phyloP scores from a whole-genome alignment of 1,140 invertebrate species.

The Aphaenogaster ashmeadi region DNA sequence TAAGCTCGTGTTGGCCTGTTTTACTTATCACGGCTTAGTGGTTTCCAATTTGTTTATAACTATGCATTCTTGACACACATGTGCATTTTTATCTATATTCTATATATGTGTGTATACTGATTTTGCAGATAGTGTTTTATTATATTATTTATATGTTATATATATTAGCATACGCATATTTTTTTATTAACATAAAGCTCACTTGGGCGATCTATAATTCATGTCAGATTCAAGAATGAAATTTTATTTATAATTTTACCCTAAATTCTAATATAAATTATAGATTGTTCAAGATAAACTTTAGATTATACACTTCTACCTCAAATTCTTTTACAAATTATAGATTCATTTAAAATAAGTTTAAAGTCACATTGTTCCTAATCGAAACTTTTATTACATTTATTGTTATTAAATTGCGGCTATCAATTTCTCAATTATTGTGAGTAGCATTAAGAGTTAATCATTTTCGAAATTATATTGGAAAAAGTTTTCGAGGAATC shows the following conservation, averaged over 20 bases:
- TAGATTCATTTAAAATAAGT: not conserved
- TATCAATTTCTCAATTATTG: not conserved
- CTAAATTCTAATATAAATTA: not conserved
- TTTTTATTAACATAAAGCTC: not conserved
- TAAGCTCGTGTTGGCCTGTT: no score
- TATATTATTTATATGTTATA: not conserved
- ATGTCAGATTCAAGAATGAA: not conserved
- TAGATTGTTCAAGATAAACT: not conserved
- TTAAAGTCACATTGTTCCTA: not conserved
- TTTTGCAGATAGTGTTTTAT: not conserved
- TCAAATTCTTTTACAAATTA: not conserved
- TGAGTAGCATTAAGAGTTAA: not conserved
- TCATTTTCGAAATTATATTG: not conserved
- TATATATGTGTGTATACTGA: not conserved
- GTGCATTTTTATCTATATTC: not conserved
- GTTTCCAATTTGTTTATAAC: no score
- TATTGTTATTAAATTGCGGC: not conserved
- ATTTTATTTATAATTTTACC: not conserved
- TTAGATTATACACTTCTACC: not conserved
- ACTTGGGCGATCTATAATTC: not conserved
- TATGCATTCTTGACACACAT: not conserved
- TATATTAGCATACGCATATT: not conserved
- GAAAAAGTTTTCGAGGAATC: not conserved
- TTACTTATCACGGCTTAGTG: no score
- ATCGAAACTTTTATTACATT: not conserved